These are phyloP conservation scores for Nothura maculosa DNA, from an alignment of 2,797 vertebrate species.

Conservation along the genomic window DNA sequence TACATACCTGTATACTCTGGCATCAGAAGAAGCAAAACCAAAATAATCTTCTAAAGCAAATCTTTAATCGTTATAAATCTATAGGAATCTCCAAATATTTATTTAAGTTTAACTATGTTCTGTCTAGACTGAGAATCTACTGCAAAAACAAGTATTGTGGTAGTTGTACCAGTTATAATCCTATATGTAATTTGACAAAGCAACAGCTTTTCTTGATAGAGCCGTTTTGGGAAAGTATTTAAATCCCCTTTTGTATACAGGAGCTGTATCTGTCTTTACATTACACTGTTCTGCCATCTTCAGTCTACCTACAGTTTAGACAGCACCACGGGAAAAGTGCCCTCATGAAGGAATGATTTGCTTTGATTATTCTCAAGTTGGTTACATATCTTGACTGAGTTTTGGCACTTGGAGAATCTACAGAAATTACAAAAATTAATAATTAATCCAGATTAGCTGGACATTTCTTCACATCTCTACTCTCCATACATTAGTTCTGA, in stretches of 20 bases:
- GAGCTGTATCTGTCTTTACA: neutral
- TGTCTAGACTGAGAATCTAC: neutral
- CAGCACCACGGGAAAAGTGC: neutral
- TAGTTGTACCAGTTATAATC: neutral
- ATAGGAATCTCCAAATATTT: conserved; percentile 38
- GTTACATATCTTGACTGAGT: neutral
- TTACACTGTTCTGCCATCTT: neutral
- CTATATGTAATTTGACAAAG: neutral
- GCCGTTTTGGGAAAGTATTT: neutral
- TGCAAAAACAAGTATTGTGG: neutral
- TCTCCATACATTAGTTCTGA: neutral
- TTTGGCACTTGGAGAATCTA: neutral
- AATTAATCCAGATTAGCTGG: neutral
- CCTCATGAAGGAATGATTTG: neutral
- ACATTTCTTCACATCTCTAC: neutral
- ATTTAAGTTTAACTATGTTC: neutral
- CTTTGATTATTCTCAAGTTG: neutral
- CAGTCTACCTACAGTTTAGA: neutral
- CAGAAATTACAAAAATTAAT: no score
- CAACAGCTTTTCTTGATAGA: neutral
- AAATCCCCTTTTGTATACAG: neutral
- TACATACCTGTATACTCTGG: neutral
- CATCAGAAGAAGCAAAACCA: neutral
- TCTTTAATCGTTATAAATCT: conserved; percentile 6
- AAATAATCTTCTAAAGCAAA: conserved; percentile 12